A percentile compares a stretch with the other conserved stretches of the same genome.
Conservation (phyloP, 2,797 vertebrate species). For the Falco peregrinus region DNA sequence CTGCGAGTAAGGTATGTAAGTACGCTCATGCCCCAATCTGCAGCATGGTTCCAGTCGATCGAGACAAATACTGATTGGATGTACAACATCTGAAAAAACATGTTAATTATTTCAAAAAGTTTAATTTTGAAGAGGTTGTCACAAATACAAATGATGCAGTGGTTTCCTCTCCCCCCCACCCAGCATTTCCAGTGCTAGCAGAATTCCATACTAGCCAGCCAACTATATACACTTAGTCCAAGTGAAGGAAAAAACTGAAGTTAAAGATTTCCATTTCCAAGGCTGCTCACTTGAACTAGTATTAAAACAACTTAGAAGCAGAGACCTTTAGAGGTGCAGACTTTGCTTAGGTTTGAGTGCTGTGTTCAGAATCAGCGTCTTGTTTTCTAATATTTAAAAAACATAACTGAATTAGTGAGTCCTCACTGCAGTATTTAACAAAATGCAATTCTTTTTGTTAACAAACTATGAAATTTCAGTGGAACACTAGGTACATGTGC, state of each 20-base stretch:
- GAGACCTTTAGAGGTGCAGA: background rate
- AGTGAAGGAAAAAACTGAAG: background rate
- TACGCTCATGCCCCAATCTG: background rate
- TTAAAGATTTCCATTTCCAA: background rate
- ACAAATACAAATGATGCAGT: background rate
- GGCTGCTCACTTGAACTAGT: background rate
- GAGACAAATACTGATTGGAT: background rate
- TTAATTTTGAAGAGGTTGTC: background rate
- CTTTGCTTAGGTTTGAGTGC: background rate
- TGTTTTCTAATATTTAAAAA: background rate
- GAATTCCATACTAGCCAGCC: background rate
- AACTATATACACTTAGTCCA: fast-evolving
- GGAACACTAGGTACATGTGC: background rate
- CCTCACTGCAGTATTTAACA: background rate
- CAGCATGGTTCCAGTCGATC: background rate
- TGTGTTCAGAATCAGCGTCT: background rate
- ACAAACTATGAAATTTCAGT: background rate
- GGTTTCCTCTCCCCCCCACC: background rate
- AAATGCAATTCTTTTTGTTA: background rate
- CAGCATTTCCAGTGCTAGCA: background rate
- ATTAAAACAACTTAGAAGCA: background rate
- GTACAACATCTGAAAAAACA: background rate
- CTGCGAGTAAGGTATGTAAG: background rate
- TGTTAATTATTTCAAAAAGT: background rate
- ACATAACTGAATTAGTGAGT: background rate